Evolutionary conservation across 2,888 invertebrate genomes (phyloP).

Genomic region (Keiferia lycopersicella): DNA sequence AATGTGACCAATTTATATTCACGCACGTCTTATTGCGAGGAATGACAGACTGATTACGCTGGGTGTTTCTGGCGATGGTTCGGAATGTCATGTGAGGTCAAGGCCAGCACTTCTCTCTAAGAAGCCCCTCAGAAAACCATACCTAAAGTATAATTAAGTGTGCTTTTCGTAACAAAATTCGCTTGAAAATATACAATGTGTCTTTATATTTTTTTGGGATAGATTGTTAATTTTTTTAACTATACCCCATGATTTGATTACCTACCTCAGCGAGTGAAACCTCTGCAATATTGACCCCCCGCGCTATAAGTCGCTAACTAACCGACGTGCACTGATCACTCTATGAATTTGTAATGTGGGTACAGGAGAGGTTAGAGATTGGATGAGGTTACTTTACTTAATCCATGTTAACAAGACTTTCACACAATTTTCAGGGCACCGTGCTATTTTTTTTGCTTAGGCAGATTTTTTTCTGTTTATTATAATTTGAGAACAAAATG

Average conservation of each 20-base stretch:
- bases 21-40: not conserved
- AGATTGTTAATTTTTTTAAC: too few species aligned
- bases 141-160: too few species aligned
- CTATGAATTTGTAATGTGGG: not conserved
- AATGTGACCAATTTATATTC: constrained; percentile 1
- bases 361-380: not conserved
- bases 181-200: too few species aligned
- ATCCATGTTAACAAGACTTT: not conserved
- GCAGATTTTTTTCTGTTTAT: too few species aligned
- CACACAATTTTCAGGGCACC: not conserved
- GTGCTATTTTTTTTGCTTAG: too few species aligned
- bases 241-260: too few species aligned
- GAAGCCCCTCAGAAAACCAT: too few species aligned
- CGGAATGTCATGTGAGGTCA: not conserved
- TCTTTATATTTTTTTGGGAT: too few species aligned
- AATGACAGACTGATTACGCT: not conserved
- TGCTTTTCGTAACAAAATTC: too few species aligned
- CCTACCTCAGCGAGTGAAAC: too few species aligned
- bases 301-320: not conserved
- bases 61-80: not conserved
- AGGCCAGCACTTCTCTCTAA: not conserved
- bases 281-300: too few species aligned
- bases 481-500: too few species aligned
- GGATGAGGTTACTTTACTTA: not conserved
- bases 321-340: not conserved